Conservation (phyloP, 2,888 invertebrate genomes). For the Pseudoips prasinana region DNA sequence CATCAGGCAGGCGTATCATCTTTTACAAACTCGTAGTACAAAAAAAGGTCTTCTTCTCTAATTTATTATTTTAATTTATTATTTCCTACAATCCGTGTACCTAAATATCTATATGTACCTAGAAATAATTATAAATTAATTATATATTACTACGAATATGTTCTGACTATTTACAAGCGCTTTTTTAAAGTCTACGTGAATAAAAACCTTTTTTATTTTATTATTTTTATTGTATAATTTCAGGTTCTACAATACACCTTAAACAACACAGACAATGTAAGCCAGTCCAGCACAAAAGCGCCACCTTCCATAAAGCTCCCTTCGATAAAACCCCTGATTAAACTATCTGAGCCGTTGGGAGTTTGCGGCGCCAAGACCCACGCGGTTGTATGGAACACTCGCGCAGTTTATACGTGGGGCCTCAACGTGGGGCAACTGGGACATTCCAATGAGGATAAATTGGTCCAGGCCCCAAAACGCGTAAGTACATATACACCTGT, state of each 20-base stretch:
- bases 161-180: no score
- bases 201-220: no score
- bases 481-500: conserved; percentile 57
- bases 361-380: conserved; percentile 87
- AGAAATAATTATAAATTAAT: no score
- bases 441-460: conserved; percentile 76
- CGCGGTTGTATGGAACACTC: conserved; percentile 84
- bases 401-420: conserved; percentile 89
- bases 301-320: conserved; percentile 57
- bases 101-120: no score
- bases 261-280: conserved; percentile 57
- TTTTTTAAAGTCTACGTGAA: no score
- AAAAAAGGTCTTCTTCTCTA: no score
- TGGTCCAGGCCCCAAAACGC: conserved; percentile 70
- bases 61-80: no score
- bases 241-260: conserved; percentile 69
- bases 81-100: no score
- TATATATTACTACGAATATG: no score
- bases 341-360: conserved; percentile 64
- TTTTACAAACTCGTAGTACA: no score
- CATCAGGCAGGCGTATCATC: no score
- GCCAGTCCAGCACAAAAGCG: conserved; percentile 59
- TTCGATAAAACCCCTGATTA: conserved; percentile 54
- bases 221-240: no score
- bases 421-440: conserved; percentile 92